Base-by-base conservation (phyloP, 2,113 vertebrate genomes). In the Brachyhypopomus occidentalis region DNA sequence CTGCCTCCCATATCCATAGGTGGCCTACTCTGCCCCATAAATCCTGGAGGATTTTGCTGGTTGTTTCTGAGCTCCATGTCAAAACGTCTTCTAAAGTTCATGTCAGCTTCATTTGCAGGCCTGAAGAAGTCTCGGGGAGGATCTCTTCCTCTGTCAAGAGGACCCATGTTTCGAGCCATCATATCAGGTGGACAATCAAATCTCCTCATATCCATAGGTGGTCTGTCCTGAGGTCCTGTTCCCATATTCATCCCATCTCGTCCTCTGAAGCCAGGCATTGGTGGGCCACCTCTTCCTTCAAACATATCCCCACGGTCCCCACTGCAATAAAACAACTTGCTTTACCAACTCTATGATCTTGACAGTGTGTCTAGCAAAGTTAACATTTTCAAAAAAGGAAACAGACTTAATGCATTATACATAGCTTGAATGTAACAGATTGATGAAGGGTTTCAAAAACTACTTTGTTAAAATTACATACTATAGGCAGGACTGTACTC, bases 131-230 rank as follows among this genome's bases (percentile, higher is more conserved):
- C 94, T 64, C 92, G 83, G 80, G 94, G 94, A 85, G 91, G 92
- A 77, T 95, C 96, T 91, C 94, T 92, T 69, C 94, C 95, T 90
- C 93, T 92, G 75, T 96, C 95, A 78, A 94, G 90, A 85, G 93
- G 91, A 1, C 96, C 96, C 90, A 94, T 91, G 23, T 95, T 94
- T 60, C 92, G 90, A 4, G 94, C 94, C 89, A 95, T 94, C 90
- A 95, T 95, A 85, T 95, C 93, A 79, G 94, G 86, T 1, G 94
- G 91, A 83, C 93, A 92, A 59, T 94, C 95, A 78, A 96, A 95
- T 81, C 96, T 94, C 86, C 96, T 95, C 83, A 96, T 96, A 73
- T 96, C 95, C 93, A 95, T 89, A 2, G 91, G 90, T 71, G 95
- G 95, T 20, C 92, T 72, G 86, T 96, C 95, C 72, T 90, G 92